Base-by-base conservation (phyloP, 1,140 invertebrate genomes). In the Nasonia longicornis region DNA sequence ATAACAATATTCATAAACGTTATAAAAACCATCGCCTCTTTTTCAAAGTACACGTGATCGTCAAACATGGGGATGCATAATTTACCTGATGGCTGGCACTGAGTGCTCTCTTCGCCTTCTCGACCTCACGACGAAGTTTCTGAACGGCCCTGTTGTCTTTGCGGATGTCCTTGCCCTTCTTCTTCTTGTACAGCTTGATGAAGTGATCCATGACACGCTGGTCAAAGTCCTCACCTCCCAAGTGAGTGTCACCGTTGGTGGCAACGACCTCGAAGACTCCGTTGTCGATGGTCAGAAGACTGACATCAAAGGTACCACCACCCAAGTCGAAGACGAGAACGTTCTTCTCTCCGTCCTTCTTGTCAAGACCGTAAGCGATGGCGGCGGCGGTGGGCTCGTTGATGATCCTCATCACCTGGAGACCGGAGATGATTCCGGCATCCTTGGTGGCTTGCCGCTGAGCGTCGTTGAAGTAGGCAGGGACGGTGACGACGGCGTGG, bases 331-430 rank as follows among this genome's bases (percentile, higher is more conserved):
- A 99, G 1, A 99, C 98, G 48, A 99, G 92, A 58, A 99, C 97
- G 87, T 99, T 99, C 92, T 99, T 99, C 90, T 99, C 98, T 71
- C 98, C 98, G 82, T 99, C 98, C 89, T 98, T 99, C 92, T 99
- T 99, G 92, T 99, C 98, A 83, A 99, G 93, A 91, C 99, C 99
- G 87, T 99, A 99, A 82, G 99, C 99, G 91, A 99, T 99, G 82
- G 99, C 99, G 77, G 99, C 99, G 7, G 99, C 98, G 42, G 98
- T 99, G n/a, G 99, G 99, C 90, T 99, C 99, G 89, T 99, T 99
- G 88, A 99, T 99, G 86, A 99, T 99, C 91, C 99, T 95, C 97
- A 99, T 98, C 2, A 99, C 98, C 85, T 96, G 96, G 67, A 99
- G 93, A 84, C 98, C 98, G 84, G 98, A 96, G 85, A 97, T 97